Evolutionary conservation across 2,888 invertebrate genomes (phyloP).

Genomic region (Opisthograptis luteolata): DNA sequence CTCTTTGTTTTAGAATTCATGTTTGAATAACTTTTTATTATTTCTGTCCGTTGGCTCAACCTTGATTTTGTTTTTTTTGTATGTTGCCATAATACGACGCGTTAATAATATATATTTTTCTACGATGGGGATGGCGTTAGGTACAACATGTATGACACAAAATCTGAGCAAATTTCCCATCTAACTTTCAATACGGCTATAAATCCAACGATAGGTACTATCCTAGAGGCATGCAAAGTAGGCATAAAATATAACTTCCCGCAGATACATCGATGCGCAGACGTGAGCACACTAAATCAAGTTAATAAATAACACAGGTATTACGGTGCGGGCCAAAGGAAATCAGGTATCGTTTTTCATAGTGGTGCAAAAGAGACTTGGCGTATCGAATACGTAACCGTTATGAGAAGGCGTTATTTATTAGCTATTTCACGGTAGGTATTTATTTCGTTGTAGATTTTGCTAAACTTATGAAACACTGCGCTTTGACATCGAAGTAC

Average conservation of each 20-base stretch:
- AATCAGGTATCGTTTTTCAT: slow-evolving; percentile 26
- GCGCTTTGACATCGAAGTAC: too few relatives aligned
- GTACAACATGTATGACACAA: too few relatives aligned
- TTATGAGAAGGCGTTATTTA: slow-evolving; percentile 6
- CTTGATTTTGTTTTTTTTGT: too few relatives aligned
- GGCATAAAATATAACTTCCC: slow-evolving; percentile 37
- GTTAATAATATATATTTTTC: too few relatives aligned
- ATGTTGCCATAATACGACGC: too few relatives aligned
- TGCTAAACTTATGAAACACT: too few relatives aligned
- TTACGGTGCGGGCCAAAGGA: slow-evolving; percentile 14
- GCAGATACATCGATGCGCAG: slow-evolving; percentile 24
- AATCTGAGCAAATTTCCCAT: too few relatives aligned
- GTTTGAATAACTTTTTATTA: too few relatives aligned
- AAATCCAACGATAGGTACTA: slow-evolving; percentile 21
- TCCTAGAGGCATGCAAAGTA: slow-evolving; percentile 36
- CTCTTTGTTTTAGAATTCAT: too few relatives aligned
- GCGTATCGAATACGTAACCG: slow-evolving; percentile 1
- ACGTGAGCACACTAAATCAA: slow-evolving; percentile 55
- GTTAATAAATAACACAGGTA: slow-evolving; percentile 47
- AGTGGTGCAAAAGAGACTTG: slow-evolving; percentile 5
- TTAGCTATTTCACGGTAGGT: neutral
- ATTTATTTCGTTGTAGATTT: neutral
- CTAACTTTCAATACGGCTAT: slow-evolving; percentile 15
- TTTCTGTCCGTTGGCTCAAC: too few relatives aligned
- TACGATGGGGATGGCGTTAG: too few relatives aligned